A percentile compares a stretch with the other conserved stretches of the same genome.
Evolutionary conservation across 2,113 vertebrate species (phyloP).

Genomic region (Erpornis zantholeuca): DNA sequence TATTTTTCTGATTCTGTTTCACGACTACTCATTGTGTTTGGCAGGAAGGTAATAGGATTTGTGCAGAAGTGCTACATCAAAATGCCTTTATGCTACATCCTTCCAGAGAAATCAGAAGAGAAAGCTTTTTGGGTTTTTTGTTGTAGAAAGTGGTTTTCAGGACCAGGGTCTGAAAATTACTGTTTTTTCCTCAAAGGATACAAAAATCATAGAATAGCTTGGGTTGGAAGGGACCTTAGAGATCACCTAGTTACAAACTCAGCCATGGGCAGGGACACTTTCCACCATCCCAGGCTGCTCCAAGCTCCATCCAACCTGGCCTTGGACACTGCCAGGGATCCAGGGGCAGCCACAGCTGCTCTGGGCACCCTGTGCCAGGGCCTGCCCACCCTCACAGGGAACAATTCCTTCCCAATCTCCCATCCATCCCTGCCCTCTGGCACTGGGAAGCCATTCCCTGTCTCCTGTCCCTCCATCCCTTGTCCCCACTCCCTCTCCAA

Average conservation of each 20-base stretch:
- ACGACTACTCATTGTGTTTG: not conserved
- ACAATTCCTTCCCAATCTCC: not conserved
- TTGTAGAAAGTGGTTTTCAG: not conserved
- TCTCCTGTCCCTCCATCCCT: rapidly evolving
- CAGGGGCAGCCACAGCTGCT: not conserved
- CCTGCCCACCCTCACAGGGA: rapidly evolving
- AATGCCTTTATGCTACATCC: not conserved
- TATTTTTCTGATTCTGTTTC: not conserved
- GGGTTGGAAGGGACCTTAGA: not conserved
- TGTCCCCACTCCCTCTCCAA: not conserved
- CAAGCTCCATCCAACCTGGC: rapidly evolving
- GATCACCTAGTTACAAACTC: not conserved
- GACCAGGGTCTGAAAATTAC: not conserved
- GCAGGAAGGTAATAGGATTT: not conserved
- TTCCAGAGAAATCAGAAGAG: not conserved
- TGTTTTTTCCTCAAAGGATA: not conserved
- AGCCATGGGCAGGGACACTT: not conserved
- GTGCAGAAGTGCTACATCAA: not conserved
- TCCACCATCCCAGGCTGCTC: not conserved
- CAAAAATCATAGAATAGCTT: not conserved
- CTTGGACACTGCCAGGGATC: not conserved
- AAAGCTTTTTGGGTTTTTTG: not conserved
- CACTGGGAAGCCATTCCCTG: not conserved
- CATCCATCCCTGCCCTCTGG: rapidly evolving
- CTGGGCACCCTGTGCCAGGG: not conserved